A percentile compares a stretch with the other conserved stretches of the same genome.
Conservation (phyloP, 2,888 invertebrate genomes). For the Phyllotreta striolata region DNA sequence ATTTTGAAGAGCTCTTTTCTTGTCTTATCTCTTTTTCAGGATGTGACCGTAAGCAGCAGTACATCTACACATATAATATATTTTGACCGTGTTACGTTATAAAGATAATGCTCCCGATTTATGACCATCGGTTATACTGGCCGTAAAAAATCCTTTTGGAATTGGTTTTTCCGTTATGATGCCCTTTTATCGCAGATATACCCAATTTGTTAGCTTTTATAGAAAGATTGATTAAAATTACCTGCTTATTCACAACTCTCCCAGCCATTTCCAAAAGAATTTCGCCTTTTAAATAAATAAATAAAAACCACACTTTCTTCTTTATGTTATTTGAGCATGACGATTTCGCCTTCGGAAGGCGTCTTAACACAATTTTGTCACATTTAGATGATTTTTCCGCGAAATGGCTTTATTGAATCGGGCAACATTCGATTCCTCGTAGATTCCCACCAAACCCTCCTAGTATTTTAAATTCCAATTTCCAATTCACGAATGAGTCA, state of each 20-base stretch:
- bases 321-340: too few relatives aligned
- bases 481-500: constrained; percentile 21
- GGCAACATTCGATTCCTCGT: constrained; percentile 20
- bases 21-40: constrained; percentile 12
- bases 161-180: constrained; percentile 11
- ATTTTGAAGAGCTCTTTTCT: constrained; percentile 11
- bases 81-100: constrained; percentile 9
- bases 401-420: constrained; percentile 14
- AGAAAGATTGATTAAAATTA: too few relatives aligned
- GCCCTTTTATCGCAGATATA: too few relatives aligned
- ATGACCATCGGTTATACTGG: constrained; percentile 1
- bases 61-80: constrained; percentile 4
- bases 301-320: too few relatives aligned
- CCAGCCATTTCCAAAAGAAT: background rate
- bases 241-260: background rate
- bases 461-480: constrained; percentile 28
- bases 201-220: too few relatives aligned
- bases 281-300: too few relatives aligned
- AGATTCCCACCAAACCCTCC: constrained; percentile 17
- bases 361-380: constrained; percentile 3
- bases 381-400: constrained; percentile 9
- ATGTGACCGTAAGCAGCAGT: constrained; percentile 8
- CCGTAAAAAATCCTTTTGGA: constrained; percentile 5
- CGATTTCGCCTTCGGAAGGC: background rate
- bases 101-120: constrained; percentile 12